Evolutionary conservation across 2,888 invertebrate species (phyloP), one percentile per base, ranked within the genome.

Genomic region (Hyposoter dolosus): DNA sequence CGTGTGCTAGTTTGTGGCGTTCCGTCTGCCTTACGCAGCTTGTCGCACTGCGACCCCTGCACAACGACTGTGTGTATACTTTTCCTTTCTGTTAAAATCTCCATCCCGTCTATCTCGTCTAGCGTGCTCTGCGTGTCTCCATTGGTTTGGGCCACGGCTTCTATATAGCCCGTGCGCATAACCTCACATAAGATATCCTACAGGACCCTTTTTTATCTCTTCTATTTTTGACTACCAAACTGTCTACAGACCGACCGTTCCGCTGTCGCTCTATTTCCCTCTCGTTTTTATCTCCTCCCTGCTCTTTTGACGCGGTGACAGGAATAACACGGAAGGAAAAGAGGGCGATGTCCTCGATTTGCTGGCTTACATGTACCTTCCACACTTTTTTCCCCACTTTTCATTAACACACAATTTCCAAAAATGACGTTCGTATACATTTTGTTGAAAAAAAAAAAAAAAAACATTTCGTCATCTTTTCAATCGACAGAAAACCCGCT

Each of bases 251-350:
- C 63, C 23, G n/a, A 35, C 32, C 63, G 12, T 75, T 63, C 65
- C 50, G 71, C 40, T 78, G 60, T 40, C n/a, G 74, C 69, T n/a
- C 50, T 78, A 43, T 60, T 71, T 74, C 66, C 40, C 78, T 72
- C 60, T 53, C 72, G 10, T 19, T 79, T 63, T 79, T 35, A 19
- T 43, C 47, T 47, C 47, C 12, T 35, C 43, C 69, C n/a, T 32
- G n/a, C 35, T 71, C 47, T 79, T 60, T n/a, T 69, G 32, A 69
- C 17, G 35, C 66, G 75, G 28, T 74, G 79, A 85, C 82, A 56
- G 79, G 82, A 82, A 85, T 82, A 82, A 85, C 79, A 82, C 82
- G 85, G 82, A 85, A 82, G 82, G 47, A 79, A 75, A 56, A 78
- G 69, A 85, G 82, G 82, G 78, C 85, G 69, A 82, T 60, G 79